Conservation (phyloP, 2,113 vertebrate genomes). For the Otolemur garnettii region DNA sequence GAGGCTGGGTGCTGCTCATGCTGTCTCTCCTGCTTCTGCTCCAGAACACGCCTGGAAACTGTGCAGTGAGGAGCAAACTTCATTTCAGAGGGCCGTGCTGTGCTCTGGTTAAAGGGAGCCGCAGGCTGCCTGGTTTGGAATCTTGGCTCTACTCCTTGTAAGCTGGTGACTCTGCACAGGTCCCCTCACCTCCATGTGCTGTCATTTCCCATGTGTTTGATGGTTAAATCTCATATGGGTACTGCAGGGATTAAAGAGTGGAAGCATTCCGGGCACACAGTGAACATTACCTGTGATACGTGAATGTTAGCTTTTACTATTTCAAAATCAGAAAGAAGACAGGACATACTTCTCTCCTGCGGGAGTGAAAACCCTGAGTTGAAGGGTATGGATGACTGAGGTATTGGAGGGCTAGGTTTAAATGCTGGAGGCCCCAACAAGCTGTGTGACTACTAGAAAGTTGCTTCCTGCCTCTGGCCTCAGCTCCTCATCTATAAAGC, state of each 20-base stretch:
- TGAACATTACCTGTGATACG: background rate
- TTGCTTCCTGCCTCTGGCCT: background rate
- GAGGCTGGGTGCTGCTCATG: background rate
- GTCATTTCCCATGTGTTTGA: background rate
- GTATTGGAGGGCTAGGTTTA: background rate
- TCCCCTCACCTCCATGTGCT: background rate
- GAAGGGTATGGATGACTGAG: background rate
- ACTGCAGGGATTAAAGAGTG: background rate
- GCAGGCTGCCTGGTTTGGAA: background rate
- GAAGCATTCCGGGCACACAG: background rate
- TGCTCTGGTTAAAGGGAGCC: fast-evolving
- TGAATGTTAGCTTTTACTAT: background rate
- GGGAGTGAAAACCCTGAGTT: background rate
- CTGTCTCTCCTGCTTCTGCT: background rate
- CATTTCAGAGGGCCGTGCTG: background rate
- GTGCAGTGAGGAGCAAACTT: background rate
- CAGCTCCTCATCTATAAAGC: background rate
- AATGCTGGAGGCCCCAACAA: background rate
- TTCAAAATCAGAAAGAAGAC: background rate
- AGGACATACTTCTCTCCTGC: background rate
- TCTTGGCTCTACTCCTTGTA: background rate
- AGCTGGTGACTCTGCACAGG: background rate
- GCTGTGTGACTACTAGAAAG: background rate
- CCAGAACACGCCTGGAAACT: background rate
- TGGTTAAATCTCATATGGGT: background rate